These are phyloP conservation scores for Nemapogon koenigi DNA, from an alignment of 2,888 invertebrate genomes.

Conservation along the genomic window DNA sequence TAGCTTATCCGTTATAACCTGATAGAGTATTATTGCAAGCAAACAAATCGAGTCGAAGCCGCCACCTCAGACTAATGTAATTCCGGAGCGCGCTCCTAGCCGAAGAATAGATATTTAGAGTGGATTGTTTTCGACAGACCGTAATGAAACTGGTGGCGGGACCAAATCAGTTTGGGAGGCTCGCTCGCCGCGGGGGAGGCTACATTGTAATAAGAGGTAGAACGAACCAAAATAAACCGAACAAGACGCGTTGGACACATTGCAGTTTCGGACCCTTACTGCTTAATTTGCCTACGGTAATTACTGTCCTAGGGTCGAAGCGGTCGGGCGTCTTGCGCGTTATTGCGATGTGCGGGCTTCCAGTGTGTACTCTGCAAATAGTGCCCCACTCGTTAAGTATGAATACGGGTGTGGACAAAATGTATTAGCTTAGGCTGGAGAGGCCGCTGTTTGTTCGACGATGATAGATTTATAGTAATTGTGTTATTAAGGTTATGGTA, in stretches of 20 bases:
- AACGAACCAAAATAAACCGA: constrained; percentile 63
- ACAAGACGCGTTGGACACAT: constrained; percentile 50
- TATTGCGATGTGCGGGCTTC: constrained; percentile 60
- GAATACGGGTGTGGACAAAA: constrained; percentile 65
- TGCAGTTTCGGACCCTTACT: constrained; percentile 47
- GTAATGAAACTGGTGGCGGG: constrained; percentile 63
- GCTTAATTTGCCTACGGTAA: constrained; percentile 68
- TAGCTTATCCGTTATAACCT: constrained; percentile 64
- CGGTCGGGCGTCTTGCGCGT: constrained; percentile 55
- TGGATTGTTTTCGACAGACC: constrained; percentile 67
- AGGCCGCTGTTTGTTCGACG: constrained; percentile 60
- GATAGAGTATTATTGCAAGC: constrained; percentile 60
- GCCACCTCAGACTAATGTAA: constrained; percentile 67
- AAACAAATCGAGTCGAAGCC: constrained; percentile 66
- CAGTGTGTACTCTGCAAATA: constrained; percentile 61
- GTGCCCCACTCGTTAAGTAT: constrained; percentile 54
- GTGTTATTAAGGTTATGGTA: constrained; percentile 66
- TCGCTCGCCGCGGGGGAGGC: constrained; percentile 60
- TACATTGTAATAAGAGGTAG: constrained; percentile 62
- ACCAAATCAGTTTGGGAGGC: constrained; percentile 60
- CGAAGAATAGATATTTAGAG: constrained; percentile 66
- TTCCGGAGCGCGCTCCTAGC: constrained; percentile 58
- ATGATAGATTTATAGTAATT: constrained; percentile 67
- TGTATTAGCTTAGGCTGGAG: constrained; percentile 65
- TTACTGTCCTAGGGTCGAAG: constrained; percentile 62